Evolutionary conservation across 2,888 invertebrate genomes (phyloP).

Genomic region (Lasioglossum oenotherae): DNA sequence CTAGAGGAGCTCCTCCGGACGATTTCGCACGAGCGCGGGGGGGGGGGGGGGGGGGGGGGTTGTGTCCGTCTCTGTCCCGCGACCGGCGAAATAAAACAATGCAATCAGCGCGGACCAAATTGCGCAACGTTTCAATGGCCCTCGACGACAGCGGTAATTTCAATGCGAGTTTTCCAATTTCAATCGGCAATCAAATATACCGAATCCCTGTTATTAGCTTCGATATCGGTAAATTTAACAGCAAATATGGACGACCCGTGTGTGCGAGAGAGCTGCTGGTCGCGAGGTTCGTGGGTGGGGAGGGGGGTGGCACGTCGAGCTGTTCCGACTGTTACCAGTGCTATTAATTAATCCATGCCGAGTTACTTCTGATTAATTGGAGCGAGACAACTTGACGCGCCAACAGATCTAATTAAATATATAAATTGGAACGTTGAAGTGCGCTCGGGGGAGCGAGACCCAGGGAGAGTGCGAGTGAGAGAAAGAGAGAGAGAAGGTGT

Average conservation of each 20-base stretch:
- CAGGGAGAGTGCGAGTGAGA: neutral
- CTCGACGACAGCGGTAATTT: conserved; percentile 34
- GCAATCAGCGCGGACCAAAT: neutral
- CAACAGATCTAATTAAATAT: conserved; percentile 18
- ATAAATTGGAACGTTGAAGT: conserved; percentile 13
- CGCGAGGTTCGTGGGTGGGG: neutral
- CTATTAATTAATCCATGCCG: conserved; percentile 40
- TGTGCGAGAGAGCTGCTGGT: neutral
- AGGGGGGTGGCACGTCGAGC: neutral
- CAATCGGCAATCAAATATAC: conserved; percentile 33
- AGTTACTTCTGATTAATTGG: conserved; percentile 20
- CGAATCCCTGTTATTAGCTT: conserved; percentile 35
- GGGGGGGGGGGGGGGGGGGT: neutral
- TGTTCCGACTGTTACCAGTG: neutral
- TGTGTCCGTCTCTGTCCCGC: neutral
- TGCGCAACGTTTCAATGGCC: conserved; percentile 23
- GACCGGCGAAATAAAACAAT: conserved; percentile 10
- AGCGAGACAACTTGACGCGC: conserved; percentile 7
- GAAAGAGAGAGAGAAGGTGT: neutral
- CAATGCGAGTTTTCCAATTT: conserved; percentile 39
- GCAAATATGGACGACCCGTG: conserved; percentile 19
- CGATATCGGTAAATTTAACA: conserved; percentile 36
- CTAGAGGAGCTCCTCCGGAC: neutral
- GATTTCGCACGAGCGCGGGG: neutral
- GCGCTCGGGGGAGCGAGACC: neutral